Evolutionary conservation across 1,140 invertebrate genomes (phyloP).

Genomic region (Tetraneura akinire): DNA sequence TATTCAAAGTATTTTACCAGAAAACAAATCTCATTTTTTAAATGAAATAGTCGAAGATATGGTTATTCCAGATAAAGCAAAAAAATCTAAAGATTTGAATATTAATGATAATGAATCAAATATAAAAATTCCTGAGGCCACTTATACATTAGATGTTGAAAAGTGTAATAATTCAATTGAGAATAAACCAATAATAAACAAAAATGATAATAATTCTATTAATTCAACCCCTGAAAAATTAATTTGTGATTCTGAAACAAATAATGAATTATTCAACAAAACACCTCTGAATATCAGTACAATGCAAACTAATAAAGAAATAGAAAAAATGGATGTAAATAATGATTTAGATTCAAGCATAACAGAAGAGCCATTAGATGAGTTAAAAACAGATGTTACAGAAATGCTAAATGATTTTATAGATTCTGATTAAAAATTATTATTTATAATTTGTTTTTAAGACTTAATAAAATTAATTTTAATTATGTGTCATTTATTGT

Average conservation of each 20-base stretch:
- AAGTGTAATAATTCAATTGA: not conserved
- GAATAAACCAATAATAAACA: not conserved
- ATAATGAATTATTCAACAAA: not conserved
- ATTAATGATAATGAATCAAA: not conserved
- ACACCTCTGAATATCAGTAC: too few species aligned
- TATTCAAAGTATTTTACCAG: slow-evolving; percentile 4
- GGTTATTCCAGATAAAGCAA: not conserved
- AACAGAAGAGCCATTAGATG: not conserved
- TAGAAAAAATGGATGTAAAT: slow-evolving; percentile 16
- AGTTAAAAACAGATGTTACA: not conserved
- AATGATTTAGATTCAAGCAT: not conserved
- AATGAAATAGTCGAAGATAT: slow-evolving; percentile 6
- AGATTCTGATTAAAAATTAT: slow-evolving; percentile 33
- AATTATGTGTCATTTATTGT: too few species aligned
- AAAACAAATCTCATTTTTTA: slow-evolving; percentile 45
- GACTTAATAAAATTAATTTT: too few species aligned
- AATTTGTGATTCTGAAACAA: not conserved
- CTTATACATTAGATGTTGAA: not conserved
- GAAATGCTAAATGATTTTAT: slow-evolving; percentile 36
- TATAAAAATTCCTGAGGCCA: not conserved
- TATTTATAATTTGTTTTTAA: not conserved
- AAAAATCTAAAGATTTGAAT: not conserved
- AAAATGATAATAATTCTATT: not conserved
- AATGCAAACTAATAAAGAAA: not conserved
- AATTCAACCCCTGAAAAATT: too few species aligned